Evolutionary conservation across 2,888 invertebrate species (phyloP).

Genomic region (Xylota segnis): DNA sequence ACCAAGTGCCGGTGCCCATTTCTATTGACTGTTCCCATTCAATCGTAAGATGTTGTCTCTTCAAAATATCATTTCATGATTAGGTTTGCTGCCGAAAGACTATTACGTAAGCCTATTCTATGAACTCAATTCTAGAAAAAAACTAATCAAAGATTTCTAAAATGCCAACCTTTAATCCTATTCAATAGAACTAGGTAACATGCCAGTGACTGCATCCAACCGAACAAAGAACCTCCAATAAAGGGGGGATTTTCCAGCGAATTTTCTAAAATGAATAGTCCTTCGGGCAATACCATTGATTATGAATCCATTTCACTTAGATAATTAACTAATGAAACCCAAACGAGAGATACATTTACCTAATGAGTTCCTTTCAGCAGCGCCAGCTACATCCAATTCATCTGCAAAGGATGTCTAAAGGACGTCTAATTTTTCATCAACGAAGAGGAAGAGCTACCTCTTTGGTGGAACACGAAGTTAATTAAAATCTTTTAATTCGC

Average conservation of each 20-base stretch:
- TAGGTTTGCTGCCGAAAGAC: too few species aligned
- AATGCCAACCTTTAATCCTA: background rate
- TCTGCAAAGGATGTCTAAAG: slow-evolving; percentile 12
- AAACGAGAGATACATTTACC: slow-evolving; percentile 44
- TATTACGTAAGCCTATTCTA: too few species aligned
- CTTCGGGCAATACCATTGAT: slow-evolving; percentile 48
- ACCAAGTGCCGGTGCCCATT: too few species aligned
- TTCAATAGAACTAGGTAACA: background rate
- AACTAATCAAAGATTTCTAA: background rate
- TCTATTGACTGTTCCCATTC: too few species aligned
- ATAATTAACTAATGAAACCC: slow-evolving; percentile 58
- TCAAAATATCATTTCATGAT: too few species aligned
- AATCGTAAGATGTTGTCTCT: too few species aligned
- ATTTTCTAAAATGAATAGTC: slow-evolving; percentile 6
- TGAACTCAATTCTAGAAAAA: too few species aligned
- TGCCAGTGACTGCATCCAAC: background rate
- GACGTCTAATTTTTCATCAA: slow-evolving; percentile 2
- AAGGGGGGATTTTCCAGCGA: background rate
- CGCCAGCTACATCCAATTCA: slow-evolving; percentile 16
- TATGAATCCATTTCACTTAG: slow-evolving; percentile 52
- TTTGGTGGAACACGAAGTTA: slow-evolving; percentile 47
- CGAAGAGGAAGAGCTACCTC: background rate
- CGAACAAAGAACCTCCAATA: background rate
- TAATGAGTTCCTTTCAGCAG: slow-evolving; percentile 56
- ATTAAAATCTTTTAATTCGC: slow-evolving; percentile 76